Evolutionary conservation across 2,113 vertebrate species (phyloP).

Genomic region (Rafetus swinhoei): DNA sequence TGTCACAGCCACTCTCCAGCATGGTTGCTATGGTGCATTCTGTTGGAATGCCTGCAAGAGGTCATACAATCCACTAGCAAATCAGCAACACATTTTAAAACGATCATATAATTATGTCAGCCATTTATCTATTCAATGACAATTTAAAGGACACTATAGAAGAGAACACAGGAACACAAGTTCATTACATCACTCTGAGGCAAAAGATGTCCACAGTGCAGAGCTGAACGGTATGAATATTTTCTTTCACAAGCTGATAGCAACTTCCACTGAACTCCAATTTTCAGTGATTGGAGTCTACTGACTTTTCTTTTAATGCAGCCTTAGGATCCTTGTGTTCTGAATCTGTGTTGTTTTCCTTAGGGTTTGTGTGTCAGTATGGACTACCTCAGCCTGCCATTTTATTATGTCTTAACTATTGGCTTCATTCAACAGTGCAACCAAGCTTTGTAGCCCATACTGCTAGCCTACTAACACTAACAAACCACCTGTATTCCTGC

Average conservation of each 20-base stretch:
- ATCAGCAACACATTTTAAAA: background rate
- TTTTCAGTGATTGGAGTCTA: conserved; percentile 28
- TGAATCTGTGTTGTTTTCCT: background rate
- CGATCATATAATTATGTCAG: fast-evolving
- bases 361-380: background rate
- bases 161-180: background rate
- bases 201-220: background rate
- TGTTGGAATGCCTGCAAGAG: background rate
- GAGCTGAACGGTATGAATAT: background rate
- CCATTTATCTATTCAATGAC: background rate
- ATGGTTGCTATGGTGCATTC: conserved; percentile 38
- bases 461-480: background rate
- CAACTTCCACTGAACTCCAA: background rate
- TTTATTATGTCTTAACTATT: background rate
- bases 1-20: conserved; percentile 27
- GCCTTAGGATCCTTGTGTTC: fast-evolving
- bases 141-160: background rate
- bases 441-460: background rate
- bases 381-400: background rate
- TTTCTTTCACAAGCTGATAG: background rate
- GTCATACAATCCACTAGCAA: background rate
- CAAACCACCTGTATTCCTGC: background rate
- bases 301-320: background rate
- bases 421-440: background rate
- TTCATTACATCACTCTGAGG: background rate